These are phyloP conservation scores for Tinamus major DNA, from an alignment of 2,797 vertebrate genomes.

Conservation along the genomic window DNA sequence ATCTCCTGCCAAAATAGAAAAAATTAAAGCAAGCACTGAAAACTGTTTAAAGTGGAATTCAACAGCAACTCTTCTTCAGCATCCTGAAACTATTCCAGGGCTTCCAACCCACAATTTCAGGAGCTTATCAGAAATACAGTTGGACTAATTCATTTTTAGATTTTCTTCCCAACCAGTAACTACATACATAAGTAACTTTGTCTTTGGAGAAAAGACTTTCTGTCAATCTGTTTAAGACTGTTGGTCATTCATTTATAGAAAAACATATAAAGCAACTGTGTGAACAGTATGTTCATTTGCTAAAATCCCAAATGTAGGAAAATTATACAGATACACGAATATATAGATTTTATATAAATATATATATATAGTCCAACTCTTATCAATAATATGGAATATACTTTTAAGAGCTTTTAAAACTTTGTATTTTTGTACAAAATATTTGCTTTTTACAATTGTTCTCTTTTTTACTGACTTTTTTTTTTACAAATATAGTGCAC, in stretches of 20 bases:
- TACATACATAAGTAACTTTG: conserved; percentile 56
- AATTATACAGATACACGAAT: conserved; percentile 77
- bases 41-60: conserved; percentile 61
- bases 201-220: conserved; percentile 62
- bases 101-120: conserved; percentile 52
- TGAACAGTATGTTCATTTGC: conserved; percentile 76
- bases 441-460: conserved; percentile 81
- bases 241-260: conserved; percentile 62
- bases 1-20: conserved; percentile 34
- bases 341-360: conserved; percentile 79
- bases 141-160: conserved; percentile 69
- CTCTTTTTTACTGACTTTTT: conserved; percentile 73
- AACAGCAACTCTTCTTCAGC: conserved; percentile 53
- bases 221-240: conserved; percentile 66
- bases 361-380: conserved; percentile 83
- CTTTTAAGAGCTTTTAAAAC: conserved; percentile 86
- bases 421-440: conserved; percentile 88
- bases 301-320: conserved; percentile 79
- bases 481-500: conserved; percentile 78
- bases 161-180: conserved; percentile 68
- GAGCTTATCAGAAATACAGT: conserved; percentile 45
- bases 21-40: conserved; percentile 75
- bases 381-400: conserved; percentile 85
- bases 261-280: conserved; percentile 67
- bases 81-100: conserved; percentile 53